phyloP scores from a whole-genome alignment of 1,140 invertebrate species.

The Apocrypta bakeri region DNA sequence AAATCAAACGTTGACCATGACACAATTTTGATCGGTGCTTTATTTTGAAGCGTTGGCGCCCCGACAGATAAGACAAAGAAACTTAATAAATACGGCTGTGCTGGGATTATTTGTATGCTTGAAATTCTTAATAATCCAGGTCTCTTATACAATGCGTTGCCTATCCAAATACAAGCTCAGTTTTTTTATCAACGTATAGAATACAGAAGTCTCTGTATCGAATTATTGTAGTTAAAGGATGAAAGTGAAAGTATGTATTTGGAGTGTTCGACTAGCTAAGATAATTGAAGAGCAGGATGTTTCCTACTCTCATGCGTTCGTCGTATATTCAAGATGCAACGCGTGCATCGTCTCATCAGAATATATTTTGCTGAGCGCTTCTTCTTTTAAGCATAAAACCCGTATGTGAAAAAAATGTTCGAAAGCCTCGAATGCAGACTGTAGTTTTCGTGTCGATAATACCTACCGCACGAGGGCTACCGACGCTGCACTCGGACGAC shows the following conservation, averaged over 20 bases:
- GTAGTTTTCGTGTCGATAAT: slow-evolving; percentile 12
- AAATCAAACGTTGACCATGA: slow-evolving; percentile 18
- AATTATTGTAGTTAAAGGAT: too few species aligned
- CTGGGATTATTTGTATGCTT: not conserved
- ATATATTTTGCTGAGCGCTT: not conserved
- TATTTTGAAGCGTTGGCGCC: slow-evolving; percentile 14
- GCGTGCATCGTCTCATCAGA: not conserved
- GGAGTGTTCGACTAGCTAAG: too few species aligned
- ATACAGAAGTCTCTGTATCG: too few species aligned
- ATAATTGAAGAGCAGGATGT: too few species aligned
- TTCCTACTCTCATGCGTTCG: not conserved
- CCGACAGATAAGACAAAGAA: too few species aligned
- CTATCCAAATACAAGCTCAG: too few species aligned
- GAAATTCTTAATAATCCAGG: too few species aligned
- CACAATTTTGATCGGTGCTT: slow-evolving; percentile 10
- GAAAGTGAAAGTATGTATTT: too few species aligned
- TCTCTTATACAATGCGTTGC: too few species aligned
- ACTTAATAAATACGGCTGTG: too few species aligned
- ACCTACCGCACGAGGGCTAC: not conserved
- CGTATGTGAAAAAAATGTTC: not conserved
- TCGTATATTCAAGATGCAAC: too few species aligned
- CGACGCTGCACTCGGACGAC: not conserved
- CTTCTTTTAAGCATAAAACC: not conserved
- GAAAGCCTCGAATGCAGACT: not conserved
- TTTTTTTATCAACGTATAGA: too few species aligned